Evolutionary conservation across 2,888 invertebrate species (phyloP), one percentile per base, ranked within the genome.

Genomic region (Catocala sponsa): DNA sequence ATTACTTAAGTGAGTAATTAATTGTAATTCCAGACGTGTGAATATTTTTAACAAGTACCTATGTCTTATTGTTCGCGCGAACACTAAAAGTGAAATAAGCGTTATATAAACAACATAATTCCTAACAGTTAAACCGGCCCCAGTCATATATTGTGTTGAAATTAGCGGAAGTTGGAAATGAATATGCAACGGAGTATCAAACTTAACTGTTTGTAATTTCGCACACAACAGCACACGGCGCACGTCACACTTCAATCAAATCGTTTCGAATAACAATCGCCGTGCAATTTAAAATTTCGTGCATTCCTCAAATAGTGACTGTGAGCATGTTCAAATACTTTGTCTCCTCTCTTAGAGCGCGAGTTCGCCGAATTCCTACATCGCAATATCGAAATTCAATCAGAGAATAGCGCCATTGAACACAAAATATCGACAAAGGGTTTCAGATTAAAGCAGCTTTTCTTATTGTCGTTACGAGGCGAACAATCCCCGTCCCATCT

Each of bases 401-500:
- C 76, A 80, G 66, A 74, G 71, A 74, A 76, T 66, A 70, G 74
- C 73, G 69, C 75, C 71, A 74, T 76, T 70, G 75, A 74, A 68
- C 70, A 61, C 68, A 72, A 79, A 83, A 80, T 78, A 79, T 77
- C 80, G 79, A 77, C 81, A 84, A 85, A 87, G 83, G 77, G 79
- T 81, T 83, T 83, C 80, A 80, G 82, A 86, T 84, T 79, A 84
- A 85, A 86, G 82, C 83, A 82, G 83, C 82, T 84, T 86, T 84
- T 88, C 87, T 87, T 86, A 85, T 86, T 84, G 84, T 82, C 81
- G 79, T 79, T 78, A 76, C 75, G 80, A 81, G 78, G 78, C 79
- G 86, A 84, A 84, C 83, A 86, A 85, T 85, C 81, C 83, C 73
- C 77, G 80, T 77, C 78, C 84, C 83, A 84, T 88, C 88, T 86